A percentile compares a stretch with the other conserved stretches of the same genome.
phyloP scores from a whole-genome alignment of 2,113 vertebrate species.

The Pelecanus crispus region DNA sequence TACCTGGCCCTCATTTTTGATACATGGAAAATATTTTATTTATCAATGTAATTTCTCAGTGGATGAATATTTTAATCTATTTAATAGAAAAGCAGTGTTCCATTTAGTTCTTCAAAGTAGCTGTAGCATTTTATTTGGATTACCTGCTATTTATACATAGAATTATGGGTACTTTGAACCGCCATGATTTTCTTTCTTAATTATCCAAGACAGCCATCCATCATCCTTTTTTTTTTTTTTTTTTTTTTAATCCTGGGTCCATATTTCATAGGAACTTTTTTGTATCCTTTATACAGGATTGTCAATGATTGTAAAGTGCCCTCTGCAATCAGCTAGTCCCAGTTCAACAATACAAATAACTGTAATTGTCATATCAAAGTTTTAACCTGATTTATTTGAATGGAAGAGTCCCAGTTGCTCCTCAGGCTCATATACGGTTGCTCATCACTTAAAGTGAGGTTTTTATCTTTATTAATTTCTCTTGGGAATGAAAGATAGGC shows the following conservation, averaged over 20 bases:
- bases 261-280: background rate
- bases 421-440: background rate
- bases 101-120: background rate
- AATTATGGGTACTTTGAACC: constrained; percentile 28
- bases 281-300: background rate
- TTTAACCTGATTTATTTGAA: background rate
- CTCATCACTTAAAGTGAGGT: background rate
- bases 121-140: constrained; percentile 21
- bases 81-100: constrained; percentile 28
- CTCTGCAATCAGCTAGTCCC: constrained; percentile 1
- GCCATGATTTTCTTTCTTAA: background rate
- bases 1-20: constrained; percentile 13
- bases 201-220: background rate
- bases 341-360: background rate
- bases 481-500: background rate
- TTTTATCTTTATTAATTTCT: background rate
- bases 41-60: constrained; percentile 13
- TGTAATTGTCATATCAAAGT: background rate
- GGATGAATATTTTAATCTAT: constrained; percentile 46
- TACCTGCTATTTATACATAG: constrained; percentile 19
- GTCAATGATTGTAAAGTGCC: constrained; percentile 6
- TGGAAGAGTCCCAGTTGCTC: background rate
- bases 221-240: background rate
- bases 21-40: constrained; percentile 33
- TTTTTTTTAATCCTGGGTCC: background rate